Conservation (phyloP, 2,797 vertebrate genomes). For the Potorous gilbertii region DNA sequence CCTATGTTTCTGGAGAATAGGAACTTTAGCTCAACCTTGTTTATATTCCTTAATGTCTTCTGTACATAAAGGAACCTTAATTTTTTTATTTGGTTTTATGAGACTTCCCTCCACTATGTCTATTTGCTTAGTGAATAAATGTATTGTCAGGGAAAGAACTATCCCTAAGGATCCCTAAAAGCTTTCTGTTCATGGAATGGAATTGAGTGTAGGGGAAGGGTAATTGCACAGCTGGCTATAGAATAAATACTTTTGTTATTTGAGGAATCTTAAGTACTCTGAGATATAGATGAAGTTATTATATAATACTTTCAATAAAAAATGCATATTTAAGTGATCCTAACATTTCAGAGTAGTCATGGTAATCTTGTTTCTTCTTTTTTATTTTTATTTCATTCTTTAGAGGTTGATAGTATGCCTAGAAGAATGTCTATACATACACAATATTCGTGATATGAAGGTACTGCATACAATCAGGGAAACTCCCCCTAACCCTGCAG, state of each 20-base stretch:
- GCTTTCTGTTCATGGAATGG: not conserved
- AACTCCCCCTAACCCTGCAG: slow-evolving; percentile 97
- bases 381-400: slow-evolving; percentile 5
- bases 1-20: not conserved
- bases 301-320: not conserved
- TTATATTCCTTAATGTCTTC: not conserved
- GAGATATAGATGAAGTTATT: not conserved
- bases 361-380: not conserved
- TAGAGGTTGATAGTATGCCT: slow-evolving; percentile 98
- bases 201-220: not conserved
- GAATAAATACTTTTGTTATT: fast-evolving
- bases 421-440: slow-evolving; percentile 99
- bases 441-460: slow-evolving; percentile 99
- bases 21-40: not conserved
- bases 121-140: not conserved
- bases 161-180: not conserved
- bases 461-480: slow-evolving; percentile 99
- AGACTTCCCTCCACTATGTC: not conserved
- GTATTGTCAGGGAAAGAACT: not conserved
- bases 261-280: fast-evolving
- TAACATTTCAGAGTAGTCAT: not conserved
- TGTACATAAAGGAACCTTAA: not conserved
- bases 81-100: not conserved
- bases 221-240: fast-evolving
- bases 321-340: not conserved